Conservation (phyloP, 2,888 invertebrate species). For the Plagiodera versicolora region DNA sequence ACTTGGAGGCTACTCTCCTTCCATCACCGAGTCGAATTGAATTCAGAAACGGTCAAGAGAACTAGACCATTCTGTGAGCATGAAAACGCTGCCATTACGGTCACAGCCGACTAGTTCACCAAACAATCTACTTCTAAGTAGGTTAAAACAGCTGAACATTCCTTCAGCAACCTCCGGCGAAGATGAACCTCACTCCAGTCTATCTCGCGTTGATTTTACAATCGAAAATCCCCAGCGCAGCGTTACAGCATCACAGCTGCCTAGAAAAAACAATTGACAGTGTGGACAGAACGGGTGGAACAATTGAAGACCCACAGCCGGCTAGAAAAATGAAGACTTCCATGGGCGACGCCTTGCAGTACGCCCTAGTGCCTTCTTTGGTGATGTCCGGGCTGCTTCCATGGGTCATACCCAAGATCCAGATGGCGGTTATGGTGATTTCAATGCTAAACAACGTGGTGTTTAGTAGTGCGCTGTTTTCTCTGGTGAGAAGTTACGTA, state of each 20-base stretch:
- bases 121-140: slow-evolving; percentile 10
- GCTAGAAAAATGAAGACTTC: slow-evolving; percentile 31
- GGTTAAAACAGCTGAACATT: slow-evolving; percentile 26
- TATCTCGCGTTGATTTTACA: slow-evolving; percentile 17
- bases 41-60: too few relatives aligned
- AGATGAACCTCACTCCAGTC: slow-evolving; percentile 29
- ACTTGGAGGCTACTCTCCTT: too few relatives aligned
- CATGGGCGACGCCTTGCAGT: slow-evolving; percentile 22
- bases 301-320: too few relatives aligned
- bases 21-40: too few relatives aligned
- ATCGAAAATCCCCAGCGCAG: too few relatives aligned
- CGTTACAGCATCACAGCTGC: too few relatives aligned
- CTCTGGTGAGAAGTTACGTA: slow-evolving; percentile 62
- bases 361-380: slow-evolving; percentile 59
- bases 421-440: slow-evolving; percentile 65
- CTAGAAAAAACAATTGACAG: slow-evolving; percentile 1
- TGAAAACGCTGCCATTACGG: too few relatives aligned
- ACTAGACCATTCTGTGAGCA: background rate
- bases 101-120: background rate
- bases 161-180: slow-evolving; percentile 20
- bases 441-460: slow-evolving; percentile 70
- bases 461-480: slow-evolving; percentile 63
- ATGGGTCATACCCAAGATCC: slow-evolving; percentile 68
- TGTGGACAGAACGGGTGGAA: too few relatives aligned
- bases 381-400: slow-evolving; percentile 69